Evolutionary conservation across 2,797 vertebrate genomes (phyloP), one percentile per base, ranked within the genome.

Genomic region (Lutjanus argentimaculatus): DNA sequence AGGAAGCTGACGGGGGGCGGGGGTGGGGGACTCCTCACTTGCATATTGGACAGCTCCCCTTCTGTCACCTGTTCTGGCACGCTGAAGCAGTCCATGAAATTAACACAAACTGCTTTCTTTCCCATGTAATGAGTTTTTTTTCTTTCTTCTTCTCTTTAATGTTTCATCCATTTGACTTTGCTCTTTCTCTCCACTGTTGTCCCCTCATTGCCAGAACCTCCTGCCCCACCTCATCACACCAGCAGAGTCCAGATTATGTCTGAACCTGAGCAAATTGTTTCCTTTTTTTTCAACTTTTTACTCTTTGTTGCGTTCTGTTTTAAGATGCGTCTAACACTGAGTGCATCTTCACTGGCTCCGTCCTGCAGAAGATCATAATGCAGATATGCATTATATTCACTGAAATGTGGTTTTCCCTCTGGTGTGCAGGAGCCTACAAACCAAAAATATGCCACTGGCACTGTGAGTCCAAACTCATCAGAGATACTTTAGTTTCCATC

Each of bases 31-130:
- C 62, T 83, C 83, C 80, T 83, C 76, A 79, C 90, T 84, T 80
- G 90, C 88, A 90, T 85, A 91, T 89, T 90, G 88, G 85, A 81
- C 88, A 80, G 88, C 87, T 87, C 86, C 86, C 72, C 88, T 86
- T 87, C 85, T 90, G 91, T 95, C 92, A 96, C 94, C 93, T 94
- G 91, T 91, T 88, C 91, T 92, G 83, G 85, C 84, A 88, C 62
- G 49, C 77, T 89, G 85, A 88, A 89, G 78, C 82, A 91, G 83
- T 82, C 91, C 87, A 90, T 92, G 87, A 90, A 92, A 92, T 90
- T 85, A 91, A 89, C 79, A 82, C 70, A 88, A 59, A 81, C 74
- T 77, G 77, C 76, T 88, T 86, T 73, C 64, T 79, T 76, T 80
- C 53, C 75, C 40, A 70, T 17, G 42, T 79, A 85, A 91, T 86